Percentiles rank a stretch among this genome's conserved stretches.
Evolutionary conservation across 2,797 vertebrate genomes (phyloP).

Genomic region (Hyperoplus immaculatus): DNA sequence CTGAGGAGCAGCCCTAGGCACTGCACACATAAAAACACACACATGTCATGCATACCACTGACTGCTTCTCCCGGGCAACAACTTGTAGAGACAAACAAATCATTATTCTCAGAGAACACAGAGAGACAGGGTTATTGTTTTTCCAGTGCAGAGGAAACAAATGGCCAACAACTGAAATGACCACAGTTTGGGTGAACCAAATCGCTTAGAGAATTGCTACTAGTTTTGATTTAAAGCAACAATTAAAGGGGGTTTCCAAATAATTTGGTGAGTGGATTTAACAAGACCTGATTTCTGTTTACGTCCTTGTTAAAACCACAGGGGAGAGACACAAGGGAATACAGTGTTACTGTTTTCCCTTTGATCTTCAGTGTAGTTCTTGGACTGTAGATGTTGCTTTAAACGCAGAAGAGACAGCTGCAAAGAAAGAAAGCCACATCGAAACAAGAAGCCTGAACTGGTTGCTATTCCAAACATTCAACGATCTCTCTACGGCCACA

Average conservation of each 20-base stretch:
- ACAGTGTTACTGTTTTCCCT: constrained; percentile 27
- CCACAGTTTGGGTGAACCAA: constrained; percentile 2
- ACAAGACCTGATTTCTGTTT: constrained; percentile 21
- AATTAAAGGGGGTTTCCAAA: constrained; percentile 30
- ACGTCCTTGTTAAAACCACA: constrained; percentile 35
- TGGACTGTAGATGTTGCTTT: constrained; percentile 42
- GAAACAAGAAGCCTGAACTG: constrained; percentile 67
- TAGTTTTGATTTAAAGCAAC: constrained; percentile 27
- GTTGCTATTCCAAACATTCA: constrained; percentile 73
- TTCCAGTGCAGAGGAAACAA: constrained; percentile 38
- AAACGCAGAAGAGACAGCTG: constrained; percentile 68
- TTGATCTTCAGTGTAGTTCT: constrained; percentile 13
- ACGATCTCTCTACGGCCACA: constrained; percentile 39
- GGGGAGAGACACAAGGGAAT: constrained; percentile 11
- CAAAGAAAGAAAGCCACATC: constrained; percentile 51
- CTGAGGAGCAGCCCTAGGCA: constrained; percentile 54
- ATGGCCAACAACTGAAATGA: background rate
- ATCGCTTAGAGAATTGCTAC: constrained; percentile 2
- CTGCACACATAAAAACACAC: constrained; percentile 30
- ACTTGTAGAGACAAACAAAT: constrained; percentile 64
- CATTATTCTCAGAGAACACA: constrained; percentile 53
- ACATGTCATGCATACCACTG: background rate
- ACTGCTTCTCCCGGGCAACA: constrained; percentile 40
- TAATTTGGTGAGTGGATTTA: constrained; percentile 19
- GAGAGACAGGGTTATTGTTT: constrained; percentile 37